Evolutionary conservation across 2,888 invertebrate species (phyloP).

Genomic region (Lasioglossum vierecki): DNA sequence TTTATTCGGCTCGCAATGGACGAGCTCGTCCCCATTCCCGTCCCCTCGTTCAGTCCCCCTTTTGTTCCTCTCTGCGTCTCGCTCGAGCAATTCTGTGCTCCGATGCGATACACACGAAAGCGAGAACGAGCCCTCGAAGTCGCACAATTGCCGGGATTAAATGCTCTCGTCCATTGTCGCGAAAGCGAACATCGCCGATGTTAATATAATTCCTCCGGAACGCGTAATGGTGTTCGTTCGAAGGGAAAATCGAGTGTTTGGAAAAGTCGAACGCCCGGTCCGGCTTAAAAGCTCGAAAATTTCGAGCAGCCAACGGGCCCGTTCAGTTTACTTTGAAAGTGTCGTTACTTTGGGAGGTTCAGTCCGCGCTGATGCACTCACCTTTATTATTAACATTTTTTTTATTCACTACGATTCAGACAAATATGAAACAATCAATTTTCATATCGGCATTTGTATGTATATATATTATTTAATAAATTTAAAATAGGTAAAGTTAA

Average conservation of each 20-base stretch:
- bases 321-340: neutral
- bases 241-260: slow-evolving; percentile 44
- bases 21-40: slow-evolving; percentile 11
- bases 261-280: slow-evolving; percentile 16
- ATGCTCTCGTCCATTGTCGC: slow-evolving; percentile 49
- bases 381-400: neutral
- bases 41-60: neutral
- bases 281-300: slow-evolving; percentile 20
- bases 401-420: neutral
- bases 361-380: neutral
- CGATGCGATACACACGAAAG: slow-evolving; percentile 39
- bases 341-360: neutral
- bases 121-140: slow-evolving; percentile 54
- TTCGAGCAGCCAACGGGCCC: neutral
- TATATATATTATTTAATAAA: too few relatives aligned
- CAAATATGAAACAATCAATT: too few relatives aligned
- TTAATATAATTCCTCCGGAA: slow-evolving; percentile 52
- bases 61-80: slow-evolving; percentile 23
- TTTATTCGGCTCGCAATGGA: slow-evolving; percentile 61
- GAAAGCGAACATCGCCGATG: slow-evolving; percentile 45
- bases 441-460: too few relatives aligned
- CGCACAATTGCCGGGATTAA: slow-evolving; percentile 58
- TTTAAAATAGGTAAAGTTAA: too few relatives aligned
- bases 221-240: slow-evolving; percentile 21
- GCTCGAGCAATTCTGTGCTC: slow-evolving; percentile 44